Evolutionary conservation across 1,140 invertebrate species (phyloP), one percentile per base, ranked within the genome.

Genomic region (Neotoxoptera formosana): DNA sequence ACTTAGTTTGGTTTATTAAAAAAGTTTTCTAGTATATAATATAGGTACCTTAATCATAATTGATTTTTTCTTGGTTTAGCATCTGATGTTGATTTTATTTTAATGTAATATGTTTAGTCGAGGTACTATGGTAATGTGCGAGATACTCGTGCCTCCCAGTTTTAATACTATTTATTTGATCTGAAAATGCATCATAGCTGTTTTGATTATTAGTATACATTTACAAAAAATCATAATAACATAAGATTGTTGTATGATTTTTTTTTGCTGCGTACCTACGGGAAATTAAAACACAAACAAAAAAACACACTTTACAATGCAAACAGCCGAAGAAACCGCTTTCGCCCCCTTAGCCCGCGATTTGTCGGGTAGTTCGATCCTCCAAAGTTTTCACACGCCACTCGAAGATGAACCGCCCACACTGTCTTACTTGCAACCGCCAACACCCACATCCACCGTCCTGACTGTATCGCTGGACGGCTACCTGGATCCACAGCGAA

Each of bases 391-490:
- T 94, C 97, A 97, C 94, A 97, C 97, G 0, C 96, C 96, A 36
- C 93, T 94, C 0, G 94, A 95, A 93, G 94, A 95, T 7, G 95
- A 95, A 81, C 95, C 95, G 8, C 95, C 95, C 1, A 96, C 96
- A 21, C 94, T 96, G 23, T 96, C 96, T 3, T 94, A 96, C 17
- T 95, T 96, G 36, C 96, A 96, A 94, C 96, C 97, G 2, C 97
- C 97, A 0, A 98, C 98, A 0, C 98, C 98, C 0, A 98, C 97
- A 94, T 98, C 98, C 2, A 98, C 98, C 0, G 96, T 97, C 2
- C 96, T 98, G 96, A 98, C 98, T 2, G 96, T 97, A 25, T 97
- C 97, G 7, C 96, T 98, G 7, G 98, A 98, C 93, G 97, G 97
- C 8, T 99, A 98, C 94, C 96, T 98, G 84, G 98, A 98, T 94